Conservation (phyloP, 2,888 invertebrate species). For the Ctena decussata region DNA sequence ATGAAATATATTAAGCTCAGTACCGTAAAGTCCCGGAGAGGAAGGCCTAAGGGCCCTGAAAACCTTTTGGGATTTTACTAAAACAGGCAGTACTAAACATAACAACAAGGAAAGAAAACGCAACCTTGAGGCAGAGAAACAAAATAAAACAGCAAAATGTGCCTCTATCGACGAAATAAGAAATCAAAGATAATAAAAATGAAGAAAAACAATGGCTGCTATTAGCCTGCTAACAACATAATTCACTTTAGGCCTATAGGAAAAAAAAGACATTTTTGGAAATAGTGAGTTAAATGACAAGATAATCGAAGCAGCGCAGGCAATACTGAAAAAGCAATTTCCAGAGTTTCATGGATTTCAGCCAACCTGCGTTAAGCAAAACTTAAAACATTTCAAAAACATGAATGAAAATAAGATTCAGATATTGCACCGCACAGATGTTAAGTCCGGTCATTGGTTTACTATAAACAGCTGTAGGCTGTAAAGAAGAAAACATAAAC, state of each 20-base stretch:
- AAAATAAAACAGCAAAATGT: neutral
- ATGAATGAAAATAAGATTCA: neutral
- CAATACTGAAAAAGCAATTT: neutral
- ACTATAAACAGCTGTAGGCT: neutral
- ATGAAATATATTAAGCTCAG: neutral
- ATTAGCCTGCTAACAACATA: neutral
- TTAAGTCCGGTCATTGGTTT: neutral
- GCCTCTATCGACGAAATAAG: neutral
- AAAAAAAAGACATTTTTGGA: neutral
- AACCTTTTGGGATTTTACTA: neutral
- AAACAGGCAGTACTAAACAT: neutral
- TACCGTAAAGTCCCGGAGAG: neutral
- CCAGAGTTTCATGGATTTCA: conserved; percentile 5
- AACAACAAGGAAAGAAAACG: neutral
- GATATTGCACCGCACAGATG: neutral
- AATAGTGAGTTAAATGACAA: neutral
- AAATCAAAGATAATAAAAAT: neutral
- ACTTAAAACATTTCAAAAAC: neutral
- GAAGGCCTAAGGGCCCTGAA: neutral
- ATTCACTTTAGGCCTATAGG: neutral
- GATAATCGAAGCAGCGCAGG: neutral
- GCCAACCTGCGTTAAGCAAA: neutral
- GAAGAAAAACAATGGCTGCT: neutral
- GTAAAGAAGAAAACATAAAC: neutral
- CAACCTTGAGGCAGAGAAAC: neutral